These are phyloP conservation scores for Melanocharis versteri DNA, from an alignment of 2,113 vertebrate genomes.

Conservation along the genomic window DNA sequence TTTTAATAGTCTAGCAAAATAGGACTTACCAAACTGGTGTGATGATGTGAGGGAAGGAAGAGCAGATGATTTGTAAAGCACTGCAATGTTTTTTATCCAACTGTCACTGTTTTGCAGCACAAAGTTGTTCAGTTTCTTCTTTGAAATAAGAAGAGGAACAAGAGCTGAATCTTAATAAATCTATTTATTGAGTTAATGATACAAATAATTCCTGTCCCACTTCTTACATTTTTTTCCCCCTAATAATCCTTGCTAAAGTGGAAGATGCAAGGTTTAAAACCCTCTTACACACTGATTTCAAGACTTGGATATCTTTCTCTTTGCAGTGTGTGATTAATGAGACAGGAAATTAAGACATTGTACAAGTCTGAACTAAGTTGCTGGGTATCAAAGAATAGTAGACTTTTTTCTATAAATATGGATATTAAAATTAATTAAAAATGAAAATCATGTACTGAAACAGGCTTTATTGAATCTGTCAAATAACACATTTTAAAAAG, in stretches of 20 bases:
- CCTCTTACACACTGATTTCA: neutral
- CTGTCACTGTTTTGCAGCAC: neutral
- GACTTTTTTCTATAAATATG: neutral
- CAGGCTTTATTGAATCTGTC: neutral
- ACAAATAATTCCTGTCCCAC: neutral
- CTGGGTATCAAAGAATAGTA: neutral
- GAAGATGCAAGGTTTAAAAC: neutral
- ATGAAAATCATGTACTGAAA: neutral
- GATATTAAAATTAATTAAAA: neutral
- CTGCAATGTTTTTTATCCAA: neutral
- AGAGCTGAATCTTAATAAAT: neutral
- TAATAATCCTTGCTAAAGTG: neutral
- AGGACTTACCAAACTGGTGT: neutral
- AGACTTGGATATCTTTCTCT: neutral
- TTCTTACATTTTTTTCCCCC: neutral
- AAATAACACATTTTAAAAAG: neutral
- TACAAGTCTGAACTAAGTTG: neutral
- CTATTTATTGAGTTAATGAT: neutral
- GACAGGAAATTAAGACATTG: neutral
- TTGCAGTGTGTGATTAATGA: neutral
- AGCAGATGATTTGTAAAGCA: neutral
- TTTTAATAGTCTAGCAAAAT: neutral
- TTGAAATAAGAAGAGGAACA: neutral
- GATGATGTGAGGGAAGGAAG: neutral
- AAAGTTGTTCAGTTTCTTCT: neutral